Percentiles rank a stretch among this genome's conserved stretches.
phyloP scores from a whole-genome alignment of 2,113 vertebrate genomes.

The Cephalophus harveyi region DNA sequence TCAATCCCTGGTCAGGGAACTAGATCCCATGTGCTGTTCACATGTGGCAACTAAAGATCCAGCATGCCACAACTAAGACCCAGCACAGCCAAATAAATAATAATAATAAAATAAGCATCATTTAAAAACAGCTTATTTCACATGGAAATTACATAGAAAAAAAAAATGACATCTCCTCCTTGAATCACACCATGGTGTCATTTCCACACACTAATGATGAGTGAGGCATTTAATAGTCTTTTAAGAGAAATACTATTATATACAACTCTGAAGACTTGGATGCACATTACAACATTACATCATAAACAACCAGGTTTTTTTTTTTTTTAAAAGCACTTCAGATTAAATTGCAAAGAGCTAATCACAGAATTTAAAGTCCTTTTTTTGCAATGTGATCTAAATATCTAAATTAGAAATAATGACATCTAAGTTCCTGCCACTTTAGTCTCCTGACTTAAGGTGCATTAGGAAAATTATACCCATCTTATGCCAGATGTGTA shows the following conservation, averaged over 20 bases:
- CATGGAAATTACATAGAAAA: neutral
- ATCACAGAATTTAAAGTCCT: neutral
- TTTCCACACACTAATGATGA: neutral
- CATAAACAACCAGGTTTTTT: neutral
- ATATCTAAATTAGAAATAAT: neutral
- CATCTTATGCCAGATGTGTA: neutral
- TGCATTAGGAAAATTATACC: neutral
- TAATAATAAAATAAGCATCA: neutral
- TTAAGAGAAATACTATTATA: neutral
- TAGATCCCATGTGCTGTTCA: neutral
- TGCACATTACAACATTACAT: neutral
- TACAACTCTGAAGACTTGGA: neutral
- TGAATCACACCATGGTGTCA: neutral
- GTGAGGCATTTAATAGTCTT: neutral
- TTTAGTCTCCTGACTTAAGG: neutral
- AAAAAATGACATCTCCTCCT: neutral
- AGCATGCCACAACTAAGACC: neutral
- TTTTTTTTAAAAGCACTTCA: neutral
- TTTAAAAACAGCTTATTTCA: conserved; percentile 6
- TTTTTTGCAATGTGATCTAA: neutral
- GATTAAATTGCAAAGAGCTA: neutral
- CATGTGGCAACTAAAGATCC: neutral
- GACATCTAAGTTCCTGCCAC: conserved; percentile 4
- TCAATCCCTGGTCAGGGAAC: neutral
- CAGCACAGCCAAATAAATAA: neutral